Evolutionary conservation across 2,888 invertebrate genomes (phyloP).

Genomic region (Tridacna crocea): DNA sequence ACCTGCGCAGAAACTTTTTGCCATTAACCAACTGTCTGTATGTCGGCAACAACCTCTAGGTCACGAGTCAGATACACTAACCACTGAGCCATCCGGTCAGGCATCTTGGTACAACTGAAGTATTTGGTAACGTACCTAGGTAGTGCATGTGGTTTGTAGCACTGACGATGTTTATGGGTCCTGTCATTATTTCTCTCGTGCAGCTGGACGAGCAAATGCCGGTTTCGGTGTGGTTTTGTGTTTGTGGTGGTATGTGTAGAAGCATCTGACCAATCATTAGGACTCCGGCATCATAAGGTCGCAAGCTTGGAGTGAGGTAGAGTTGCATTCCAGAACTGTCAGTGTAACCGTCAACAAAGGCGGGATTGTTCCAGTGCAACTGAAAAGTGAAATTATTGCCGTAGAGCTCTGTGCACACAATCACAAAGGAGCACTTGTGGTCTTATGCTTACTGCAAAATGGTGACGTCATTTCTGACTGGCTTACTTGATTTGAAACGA

Average conservation of each 20-base stretch:
- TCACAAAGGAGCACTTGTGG: no score
- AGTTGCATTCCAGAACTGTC: conserved; percentile 67
- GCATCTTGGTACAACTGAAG: no score
- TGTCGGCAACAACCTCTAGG: no score
- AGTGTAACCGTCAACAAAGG: conserved; percentile 28
- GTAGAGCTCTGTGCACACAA: no score
- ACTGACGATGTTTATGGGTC: conserved; percentile 50
- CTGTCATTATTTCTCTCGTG: conserved; percentile 37
- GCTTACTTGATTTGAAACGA: no score
- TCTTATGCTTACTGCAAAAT: no score
- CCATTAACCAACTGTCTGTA: no score
- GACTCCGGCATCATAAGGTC: conserved; percentile 60
- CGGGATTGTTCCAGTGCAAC: conserved; percentile 73
- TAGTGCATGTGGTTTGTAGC: conserved; percentile 73
- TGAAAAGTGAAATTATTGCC: conserved; percentile 19
- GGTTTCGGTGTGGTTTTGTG: conserved; percentile 15
- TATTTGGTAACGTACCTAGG: conserved; percentile 17
- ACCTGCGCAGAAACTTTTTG: no score
- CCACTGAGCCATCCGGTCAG: no score
- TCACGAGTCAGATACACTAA: no score
- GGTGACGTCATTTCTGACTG: no score
- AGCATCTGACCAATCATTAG: conserved; percentile 62
- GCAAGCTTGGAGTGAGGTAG: conserved; percentile 63
- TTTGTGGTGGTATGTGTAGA: conserved; percentile 64
- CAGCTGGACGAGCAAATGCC: conserved; percentile 46